These are phyloP conservation scores for Drosophila pruinosa DNA, from an alignment of 1,140 invertebrate species.

Conservation along the genomic window DNA sequence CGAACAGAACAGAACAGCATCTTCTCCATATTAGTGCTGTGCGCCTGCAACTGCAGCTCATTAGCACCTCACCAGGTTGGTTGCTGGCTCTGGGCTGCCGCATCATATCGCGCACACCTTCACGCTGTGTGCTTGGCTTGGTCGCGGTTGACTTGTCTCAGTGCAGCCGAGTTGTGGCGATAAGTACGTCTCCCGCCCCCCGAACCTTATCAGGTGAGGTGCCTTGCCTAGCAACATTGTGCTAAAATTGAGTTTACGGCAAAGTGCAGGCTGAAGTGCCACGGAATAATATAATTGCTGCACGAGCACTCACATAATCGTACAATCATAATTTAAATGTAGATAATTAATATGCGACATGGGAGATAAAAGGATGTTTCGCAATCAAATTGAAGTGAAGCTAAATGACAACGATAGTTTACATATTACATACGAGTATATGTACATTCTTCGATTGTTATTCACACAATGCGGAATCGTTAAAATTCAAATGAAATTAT, in stretches of 20 bases:
- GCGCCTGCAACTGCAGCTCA: conserved; percentile 62
- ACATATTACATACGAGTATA: background rate
- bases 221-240: conserved; percentile 58
- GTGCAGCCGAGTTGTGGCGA: background rate
- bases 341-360: background rate
- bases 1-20: background rate
- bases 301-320: background rate
- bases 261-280: conserved; percentile 34
- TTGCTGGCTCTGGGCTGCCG: background rate
- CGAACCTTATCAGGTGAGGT: background rate
- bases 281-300: conserved; percentile 10
- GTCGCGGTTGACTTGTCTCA: conserved; percentile 65
- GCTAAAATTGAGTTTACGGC: conserved; percentile 62
- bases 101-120: conserved; percentile 9
- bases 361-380: background rate
- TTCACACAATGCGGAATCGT: too few relatives aligned
- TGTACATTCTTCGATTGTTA: too few relatives aligned
- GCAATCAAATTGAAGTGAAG: background rate
- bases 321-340: background rate
- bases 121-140: conserved; percentile 47
- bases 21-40: background rate
- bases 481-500: background rate
- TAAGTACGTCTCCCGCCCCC: background rate
- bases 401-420: background rate
- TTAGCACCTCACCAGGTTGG: conserved; percentile 57